Evolutionary conservation across 2,797 vertebrate genomes (phyloP).

Genomic region (Sebastes minor): DNA sequence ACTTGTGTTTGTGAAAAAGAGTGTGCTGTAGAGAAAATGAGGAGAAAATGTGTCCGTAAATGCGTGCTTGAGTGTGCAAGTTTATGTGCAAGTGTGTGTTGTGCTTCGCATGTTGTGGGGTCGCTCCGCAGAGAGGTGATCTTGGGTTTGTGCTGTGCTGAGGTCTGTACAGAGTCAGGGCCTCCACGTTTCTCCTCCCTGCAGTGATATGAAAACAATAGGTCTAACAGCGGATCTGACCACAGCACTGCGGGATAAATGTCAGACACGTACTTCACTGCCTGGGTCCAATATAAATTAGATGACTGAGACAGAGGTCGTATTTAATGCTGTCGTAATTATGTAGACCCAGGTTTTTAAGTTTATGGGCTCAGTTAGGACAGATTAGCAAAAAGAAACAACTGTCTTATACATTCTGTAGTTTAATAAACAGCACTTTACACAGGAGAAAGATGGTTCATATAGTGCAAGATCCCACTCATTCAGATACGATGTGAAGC

Average conservation of each 20-base stretch:
- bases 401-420: not conserved
- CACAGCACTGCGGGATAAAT: slow-evolving; percentile 46
- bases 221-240: slow-evolving; percentile 53
- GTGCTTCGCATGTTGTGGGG: slow-evolving; percentile 47
- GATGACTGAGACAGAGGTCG: slow-evolving; percentile 13
- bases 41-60: slow-evolving; percentile 33
- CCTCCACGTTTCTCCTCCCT: slow-evolving; percentile 60
- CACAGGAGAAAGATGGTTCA: not conserved
- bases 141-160: slow-evolving; percentile 50
- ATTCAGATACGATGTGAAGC: not conserved
- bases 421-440: not conserved
- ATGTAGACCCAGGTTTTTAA: not conserved
- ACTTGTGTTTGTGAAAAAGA: slow-evolving; percentile 15
- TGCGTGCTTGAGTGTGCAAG: not conserved
- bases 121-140: slow-evolving; percentile 55
- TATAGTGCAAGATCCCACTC: too few relatives aligned
- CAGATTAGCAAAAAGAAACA: not conserved
- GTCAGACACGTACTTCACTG: slow-evolving; percentile 46
- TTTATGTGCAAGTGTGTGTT: slow-evolving; percentile 5
- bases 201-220: slow-evolving; percentile 68
- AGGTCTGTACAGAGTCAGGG: slow-evolving; percentile 37
- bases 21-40: slow-evolving; percentile 9
- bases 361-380: not conserved
- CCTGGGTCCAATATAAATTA: slow-evolving; percentile 31
- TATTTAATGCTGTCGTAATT: slow-evolving; percentile 18